Evolutionary conservation across 2,797 vertebrate species (phyloP).

Genomic region (Megalops cyprinoides): DNA sequence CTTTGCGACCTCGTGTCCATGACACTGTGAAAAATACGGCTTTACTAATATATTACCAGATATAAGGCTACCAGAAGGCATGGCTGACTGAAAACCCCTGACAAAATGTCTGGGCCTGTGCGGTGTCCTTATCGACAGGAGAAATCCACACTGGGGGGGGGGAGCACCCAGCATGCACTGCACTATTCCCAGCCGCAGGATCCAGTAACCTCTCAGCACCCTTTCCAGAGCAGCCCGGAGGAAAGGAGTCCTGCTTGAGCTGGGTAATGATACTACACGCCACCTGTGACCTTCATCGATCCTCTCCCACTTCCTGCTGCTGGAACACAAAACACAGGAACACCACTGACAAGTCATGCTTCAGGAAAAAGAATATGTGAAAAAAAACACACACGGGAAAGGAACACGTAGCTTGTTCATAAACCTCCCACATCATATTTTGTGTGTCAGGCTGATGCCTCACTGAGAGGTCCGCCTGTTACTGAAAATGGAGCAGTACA

Average conservation of each 20-base stretch:
- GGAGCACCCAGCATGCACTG: slow-evolving; percentile 51
- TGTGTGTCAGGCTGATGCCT: not conserved
- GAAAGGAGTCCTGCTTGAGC: not conserved
- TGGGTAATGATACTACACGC: not conserved
- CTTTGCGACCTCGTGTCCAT: not conserved
- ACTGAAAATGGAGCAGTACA: not conserved
- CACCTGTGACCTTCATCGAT: slow-evolving; percentile 65
- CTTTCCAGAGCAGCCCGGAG: slow-evolving; percentile 23
- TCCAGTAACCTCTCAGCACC: slow-evolving; percentile 35
- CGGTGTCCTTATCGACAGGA: slow-evolving; percentile 5
- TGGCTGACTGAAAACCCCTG: too few species aligned
- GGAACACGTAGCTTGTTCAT: not conserved
- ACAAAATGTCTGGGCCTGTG: not conserved
- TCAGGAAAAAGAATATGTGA: not conserved
- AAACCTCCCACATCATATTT: not conserved
- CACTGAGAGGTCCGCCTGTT: not conserved
- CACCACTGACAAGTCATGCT: not conserved
- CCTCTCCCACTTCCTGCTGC: slow-evolving; percentile 45
- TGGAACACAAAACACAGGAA: not conserved
- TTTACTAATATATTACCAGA: not conserved
- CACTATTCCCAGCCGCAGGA: slow-evolving; percentile 49
- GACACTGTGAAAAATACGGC: not conserved
- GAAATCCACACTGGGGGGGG: not conserved
- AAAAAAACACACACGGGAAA: not conserved
- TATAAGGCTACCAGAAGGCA: not conserved